Conservation (phyloP, 2,888 invertebrate genomes). For the Eumacrocentrus americanus region DNA sequence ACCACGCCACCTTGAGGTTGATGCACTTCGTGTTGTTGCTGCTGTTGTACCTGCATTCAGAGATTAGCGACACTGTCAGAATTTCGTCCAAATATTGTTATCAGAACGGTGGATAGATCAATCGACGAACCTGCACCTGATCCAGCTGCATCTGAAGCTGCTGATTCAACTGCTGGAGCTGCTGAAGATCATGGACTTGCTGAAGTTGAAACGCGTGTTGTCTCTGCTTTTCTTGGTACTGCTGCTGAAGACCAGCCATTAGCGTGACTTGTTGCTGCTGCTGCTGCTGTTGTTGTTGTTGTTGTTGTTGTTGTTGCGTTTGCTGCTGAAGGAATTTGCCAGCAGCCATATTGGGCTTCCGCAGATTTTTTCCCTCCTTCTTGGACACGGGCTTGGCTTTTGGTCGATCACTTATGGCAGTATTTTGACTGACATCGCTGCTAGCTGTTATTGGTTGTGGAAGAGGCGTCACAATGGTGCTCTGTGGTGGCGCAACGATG, state of each 20-base stretch:
- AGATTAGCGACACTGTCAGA: slow-evolving; percentile 25
- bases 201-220: slow-evolving; percentile 56
- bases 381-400: slow-evolving; percentile 82
- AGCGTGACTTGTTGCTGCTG: slow-evolving; percentile 26
- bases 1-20: slow-evolving; percentile 43
- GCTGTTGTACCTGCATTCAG: slow-evolving; percentile 46
- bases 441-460: slow-evolving; percentile 63
- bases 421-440: slow-evolving; percentile 70
- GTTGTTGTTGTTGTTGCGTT: slow-evolving; percentile 18
- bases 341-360: slow-evolving; percentile 63
- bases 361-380: slow-evolving; percentile 77
- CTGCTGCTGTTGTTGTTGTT: slow-evolving; percentile 26
- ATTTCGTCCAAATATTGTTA: not conserved
- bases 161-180: slow-evolving; percentile 58
- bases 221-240: slow-evolving; percentile 53
- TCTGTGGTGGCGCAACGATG: slow-evolving; percentile 63
- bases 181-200: slow-evolving; percentile 50
- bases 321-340: slow-evolving; percentile 53
- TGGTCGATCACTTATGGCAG: slow-evolving; percentile 82
- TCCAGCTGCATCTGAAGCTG: slow-evolving; percentile 57
- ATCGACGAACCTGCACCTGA: slow-evolving; percentile 52
- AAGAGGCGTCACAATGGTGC: slow-evolving; percentile 59
- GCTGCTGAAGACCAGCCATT: slow-evolving; percentile 57
- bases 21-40: slow-evolving; percentile 44
- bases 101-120: slow-evolving; percentile 1